Percentiles rank a stretch among this genome's conserved stretches.
These are phyloP conservation scores for Lethocerus indicus DNA, from an alignment of 1,140 invertebrate genomes.

Conservation along the genomic window DNA sequence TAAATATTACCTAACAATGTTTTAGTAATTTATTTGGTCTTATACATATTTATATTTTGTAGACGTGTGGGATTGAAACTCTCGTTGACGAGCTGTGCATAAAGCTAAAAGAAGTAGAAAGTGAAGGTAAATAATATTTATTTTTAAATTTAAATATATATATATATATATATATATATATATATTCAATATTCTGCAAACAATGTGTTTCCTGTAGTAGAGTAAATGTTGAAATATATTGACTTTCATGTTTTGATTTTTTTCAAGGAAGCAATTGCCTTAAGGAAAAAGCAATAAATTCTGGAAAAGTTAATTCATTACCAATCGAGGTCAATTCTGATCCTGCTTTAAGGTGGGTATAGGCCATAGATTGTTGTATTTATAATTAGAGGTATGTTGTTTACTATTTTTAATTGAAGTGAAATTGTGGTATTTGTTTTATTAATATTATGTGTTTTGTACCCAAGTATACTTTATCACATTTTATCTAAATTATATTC, in stretches of 20 bases:
- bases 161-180: neutral
- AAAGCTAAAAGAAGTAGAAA: conserved; percentile 29
- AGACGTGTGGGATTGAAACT: conserved; percentile 36
- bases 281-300: conserved; percentile 14
- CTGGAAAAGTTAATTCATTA: conserved; percentile 1
- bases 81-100: conserved; percentile 37
- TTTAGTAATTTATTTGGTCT: conserved; percentile 9
- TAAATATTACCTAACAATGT: no score
- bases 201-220: no score
- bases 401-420: no score
- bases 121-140: conserved; percentile 17
- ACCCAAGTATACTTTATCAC: neutral
- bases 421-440: no score
- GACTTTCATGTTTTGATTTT: neutral
- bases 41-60: conserved; percentile 20
- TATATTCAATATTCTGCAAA: neutral
- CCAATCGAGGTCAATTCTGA: neutral
- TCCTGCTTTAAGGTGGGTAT: neutral
- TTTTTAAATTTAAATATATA: neutral
- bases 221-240: no score
- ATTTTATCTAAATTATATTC: neutral
- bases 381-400: no score
- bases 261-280: conserved; percentile 12
- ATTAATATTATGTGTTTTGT: no score
- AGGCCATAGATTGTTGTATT: conserved; percentile 1